Conservation (phyloP, 2,888 invertebrate genomes). For the Crocallis elinguaria region DNA sequence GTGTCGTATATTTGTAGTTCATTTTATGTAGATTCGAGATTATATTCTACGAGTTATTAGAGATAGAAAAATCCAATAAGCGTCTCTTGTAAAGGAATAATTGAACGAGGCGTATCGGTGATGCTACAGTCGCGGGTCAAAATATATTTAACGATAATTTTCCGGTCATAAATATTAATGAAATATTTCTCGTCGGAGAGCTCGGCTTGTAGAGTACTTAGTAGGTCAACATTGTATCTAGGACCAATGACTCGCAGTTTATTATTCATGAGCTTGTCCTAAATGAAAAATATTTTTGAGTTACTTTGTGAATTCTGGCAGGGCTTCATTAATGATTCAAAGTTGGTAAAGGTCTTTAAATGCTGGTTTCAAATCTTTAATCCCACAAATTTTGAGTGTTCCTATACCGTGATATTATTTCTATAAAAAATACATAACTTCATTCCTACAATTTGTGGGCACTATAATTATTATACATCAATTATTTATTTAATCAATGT, state of each 20-base stretch:
- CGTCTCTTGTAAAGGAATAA: slow-evolving; percentile 46
- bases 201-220: slow-evolving; percentile 53
- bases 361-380: neutral
- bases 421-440: neutral
- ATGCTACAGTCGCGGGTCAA: slow-evolving; percentile 60
- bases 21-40: slow-evolving; percentile 29
- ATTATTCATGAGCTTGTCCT: slow-evolving; percentile 28
- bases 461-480: too few species aligned
- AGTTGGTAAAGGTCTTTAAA: neutral
- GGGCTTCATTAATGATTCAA: neutral
- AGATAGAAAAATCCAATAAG: slow-evolving; percentile 43
- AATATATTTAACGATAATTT: slow-evolving; percentile 78
- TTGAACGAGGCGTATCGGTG: slow-evolving; percentile 53
- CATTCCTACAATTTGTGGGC: too few species aligned
- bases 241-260: slow-evolving; percentile 37
- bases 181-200: slow-evolving; percentile 62
- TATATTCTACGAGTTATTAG: slow-evolving; percentile 28
- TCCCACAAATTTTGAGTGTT: neutral
- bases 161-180: slow-evolving; percentile 80
- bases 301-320: neutral
- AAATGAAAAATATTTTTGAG: slow-evolving; percentile 16
- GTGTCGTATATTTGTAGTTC: slow-evolving; percentile 32
- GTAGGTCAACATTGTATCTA: slow-evolving; percentile 50
- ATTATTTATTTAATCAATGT: too few species aligned
- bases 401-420: neutral